Evolutionary conservation across 2,113 vertebrate genomes (phyloP).

Genomic region (Paedocypris sp.): DNA sequence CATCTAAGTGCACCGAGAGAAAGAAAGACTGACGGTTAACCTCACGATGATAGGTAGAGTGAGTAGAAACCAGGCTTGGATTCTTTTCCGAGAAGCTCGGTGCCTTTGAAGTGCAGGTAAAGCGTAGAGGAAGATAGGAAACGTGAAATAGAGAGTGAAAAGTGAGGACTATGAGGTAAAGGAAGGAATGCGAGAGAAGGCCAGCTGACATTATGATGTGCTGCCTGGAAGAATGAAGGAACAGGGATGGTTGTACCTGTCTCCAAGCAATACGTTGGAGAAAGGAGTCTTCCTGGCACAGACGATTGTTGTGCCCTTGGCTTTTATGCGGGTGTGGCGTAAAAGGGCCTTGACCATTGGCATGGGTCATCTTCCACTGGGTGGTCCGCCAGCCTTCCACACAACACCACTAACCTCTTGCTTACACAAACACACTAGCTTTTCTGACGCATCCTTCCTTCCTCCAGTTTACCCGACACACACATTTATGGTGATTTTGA

Average conservation of each 20-base stretch:
- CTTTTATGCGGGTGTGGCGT: constrained; percentile 37
- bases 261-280: constrained; percentile 2
- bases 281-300: constrained; percentile 38
- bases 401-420: not conserved
- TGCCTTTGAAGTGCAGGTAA: constrained; percentile 22
- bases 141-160: constrained; percentile 20
- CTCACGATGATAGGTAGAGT: constrained; percentile 16
- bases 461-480: constrained; percentile 17
- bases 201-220: not conserved
- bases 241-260: constrained; percentile 42
- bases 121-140: constrained; percentile 16
- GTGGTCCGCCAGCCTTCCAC: constrained; percentile 53
- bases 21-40: constrained; percentile 11
- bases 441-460: constrained; percentile 10
- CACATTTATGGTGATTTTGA: constrained; percentile 25
- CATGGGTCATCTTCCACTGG: constrained; percentile 44
- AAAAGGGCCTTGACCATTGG: constrained; percentile 54
- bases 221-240: constrained; percentile 21
- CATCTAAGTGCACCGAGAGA: constrained; percentile 16
- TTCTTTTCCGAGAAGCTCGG: constrained; percentile 4
- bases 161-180: not conserved
- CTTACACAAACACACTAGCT: constrained; percentile 8
- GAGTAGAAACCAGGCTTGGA: not conserved
- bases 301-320: constrained; percentile 40
- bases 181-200: not conserved